Base-by-base conservation (phyloP, 2,113 vertebrate species). In the Hassar affinis region DNA sequence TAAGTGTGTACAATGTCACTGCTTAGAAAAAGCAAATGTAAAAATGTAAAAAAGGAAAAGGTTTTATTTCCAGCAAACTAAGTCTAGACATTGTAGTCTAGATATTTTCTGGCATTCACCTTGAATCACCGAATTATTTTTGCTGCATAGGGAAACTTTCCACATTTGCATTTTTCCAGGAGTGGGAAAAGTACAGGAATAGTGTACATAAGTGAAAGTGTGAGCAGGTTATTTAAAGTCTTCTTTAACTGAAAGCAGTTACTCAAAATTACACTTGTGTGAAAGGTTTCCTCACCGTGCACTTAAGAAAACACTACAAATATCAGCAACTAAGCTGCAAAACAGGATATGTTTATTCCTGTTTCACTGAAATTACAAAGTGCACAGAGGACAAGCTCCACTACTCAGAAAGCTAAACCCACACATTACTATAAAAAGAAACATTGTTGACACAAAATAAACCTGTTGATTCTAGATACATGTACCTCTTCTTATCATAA, bases 371-470 rank as follows among this genome's bases (percentile, higher is more conserved):
- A 66, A 76, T 56, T n/a, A 52, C 20, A 9, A 47, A 27, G 20
- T 38, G 3, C 9, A 72, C 45, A 27, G 51, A 35, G 68, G 66
- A 27, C 68, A 85, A 66, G 45, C 20, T 84, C 66, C 79, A 35
- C 25, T 54, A 42, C 59, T 8, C 68, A 71, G 72, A 80, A 85
- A 68, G 49, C 22, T 27, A 38, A 64, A 79, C 38, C 57, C 81
- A 77, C 47, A 49, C 47, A 64, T 61, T 33, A 52, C 75, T 78
- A 84, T 79, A 80, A 85, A 77, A 76, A 85, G 83, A 22, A 78
- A 45, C 14, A 57, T 6, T 83, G 69, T 78, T 82, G 86, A 85
- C 69, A 68, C 20, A 69, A 79, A 82, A 75, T 66, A 83, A 80
- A 69, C 76, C 52, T 71, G 75, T 82, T 86, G 51, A 71, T 51